Evolutionary conservation across 2,797 vertebrate species (phyloP), one percentile per base, ranked within the genome.

Genomic region (Monodelphis domestica): DNA sequence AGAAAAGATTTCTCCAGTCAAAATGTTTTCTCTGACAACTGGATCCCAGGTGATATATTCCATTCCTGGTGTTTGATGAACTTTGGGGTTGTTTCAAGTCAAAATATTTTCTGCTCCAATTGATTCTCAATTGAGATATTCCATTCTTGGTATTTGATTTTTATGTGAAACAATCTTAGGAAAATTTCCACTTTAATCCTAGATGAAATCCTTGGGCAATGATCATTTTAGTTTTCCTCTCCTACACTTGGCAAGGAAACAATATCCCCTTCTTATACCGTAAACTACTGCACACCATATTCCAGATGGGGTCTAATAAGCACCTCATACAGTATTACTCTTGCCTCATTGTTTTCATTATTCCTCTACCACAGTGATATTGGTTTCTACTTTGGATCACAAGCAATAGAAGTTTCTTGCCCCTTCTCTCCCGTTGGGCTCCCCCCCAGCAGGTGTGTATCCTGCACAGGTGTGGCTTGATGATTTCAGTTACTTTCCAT

Each of bases 111-210:
- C 21, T 84, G 70, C 70, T 84, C 38, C 70, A 84, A 26, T 84
- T 84, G 70, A n/a, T 84, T 84, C 38, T 24, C 38, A 50, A 84
- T 84, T 84, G 70, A 84, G 45, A 50, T 84, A 84, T 84, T 84
- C 70, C 70, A 84, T 84, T 12, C 38, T 45, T 12, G 9, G 70
- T 84, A 84, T 84, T 84, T 50, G 70, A 45, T 84, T 45, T 84
- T 84, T 84, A 84, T 84, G 70, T 84, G 70, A 84, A 84, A 84
- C 38, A 84, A 84, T 84, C 38, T 84, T 84, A 84, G 70, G 70
- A 84, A 84, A 84, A 84, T 84, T 84, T 38, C 70, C 70, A 26
- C 70, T 84, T 84, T 84, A 84, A 84, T 84, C 70, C 38, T 26
- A 84, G 70, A 84, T 84, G 26, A 84, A 84, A 84, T 84, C 38